Evolutionary conservation across 2,888 invertebrate genomes (phyloP), one percentile per base, ranked within the genome.

Genomic region (Ferrisia virgata): DNA sequence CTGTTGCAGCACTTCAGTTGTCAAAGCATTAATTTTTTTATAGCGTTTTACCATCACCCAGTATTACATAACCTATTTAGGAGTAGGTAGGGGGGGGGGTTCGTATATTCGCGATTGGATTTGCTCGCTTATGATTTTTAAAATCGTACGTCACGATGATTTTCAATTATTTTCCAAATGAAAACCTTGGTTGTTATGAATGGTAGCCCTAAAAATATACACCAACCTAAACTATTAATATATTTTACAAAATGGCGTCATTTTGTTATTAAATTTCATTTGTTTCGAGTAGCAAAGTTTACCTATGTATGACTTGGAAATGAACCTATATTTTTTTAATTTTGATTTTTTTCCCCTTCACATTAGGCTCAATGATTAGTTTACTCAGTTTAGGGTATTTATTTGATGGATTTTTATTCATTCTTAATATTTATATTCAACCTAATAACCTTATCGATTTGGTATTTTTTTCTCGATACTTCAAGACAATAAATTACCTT

Each of bases 11-110:
- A 80, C 80, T 80, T 80, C 18, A 18, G 47, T 53, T 47, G 80
- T 80, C 80, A 80, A 80, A 80, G 80, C 47, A 80, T 80, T 80
- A 80, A 80, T 80, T 80, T 80, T n/a, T n/a, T 80, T 80, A 80
- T 80, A 22, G 43, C 53, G n/a, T 43, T 47, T 53, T n/a, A n/a
- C n/a, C n/a, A n/a, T n/a, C n/a, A n/a, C n/a, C n/a, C n/a, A n/a
- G n/a, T n/a, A 53, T 15, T 80, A 53, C 40, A 11, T 40, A 40
- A n/a, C n/a, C n/a, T 40, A 40, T 40, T 47, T 4, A n/a, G 4
- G 2, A 0, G 0, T 1, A 5, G 2, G n/a, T 3, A 47, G 47
- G n/a, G 6, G 31, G 9, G 25, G 47, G 11, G 53, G 80, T 53
- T 53, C n/a, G 47, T 8, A 1, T 2, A 80, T 31, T 36, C 39